Percentiles rank a stretch among this genome's conserved stretches.
phyloP scores from a whole-genome alignment of 2,113 vertebrate species.

The Sinocyclocheilus anophthalmus region DNA sequence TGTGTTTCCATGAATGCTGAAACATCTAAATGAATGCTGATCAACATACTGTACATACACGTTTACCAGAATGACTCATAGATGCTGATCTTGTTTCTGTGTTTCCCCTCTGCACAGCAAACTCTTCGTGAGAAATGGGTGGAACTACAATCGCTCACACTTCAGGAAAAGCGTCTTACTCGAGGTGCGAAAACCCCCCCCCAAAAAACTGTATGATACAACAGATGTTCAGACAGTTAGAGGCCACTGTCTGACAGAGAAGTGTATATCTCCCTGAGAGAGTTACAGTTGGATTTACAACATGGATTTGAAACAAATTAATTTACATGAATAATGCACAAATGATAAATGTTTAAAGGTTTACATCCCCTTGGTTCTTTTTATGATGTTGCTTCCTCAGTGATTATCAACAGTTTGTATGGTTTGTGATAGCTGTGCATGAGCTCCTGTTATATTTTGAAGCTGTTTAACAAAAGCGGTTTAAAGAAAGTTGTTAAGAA shows the following conservation, averaged over 20 bases:
- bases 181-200: conserved; percentile 75
- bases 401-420: neutral
- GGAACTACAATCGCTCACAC: conserved; percentile 82
- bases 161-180: conserved; percentile 83
- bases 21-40: neutral
- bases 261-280: conserved; percentile 58
- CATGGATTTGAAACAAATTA: neutral
- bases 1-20: neutral
- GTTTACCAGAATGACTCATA: neutral
- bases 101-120: conserved; percentile 75
- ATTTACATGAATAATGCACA: neutral
- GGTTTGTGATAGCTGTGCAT: too few relatives aligned
- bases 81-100: conserved; percentile 5
- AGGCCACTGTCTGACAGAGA: neutral
- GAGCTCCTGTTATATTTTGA: too few relatives aligned
- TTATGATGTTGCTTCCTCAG: neutral
- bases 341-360: neutral
- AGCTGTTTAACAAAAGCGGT: too few relatives aligned
- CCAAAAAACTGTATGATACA: conserved; percentile 24
- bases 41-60: neutral
- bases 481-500: neutral
- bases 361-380: neutral
- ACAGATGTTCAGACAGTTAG: neutral
- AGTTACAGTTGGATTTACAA: neutral
- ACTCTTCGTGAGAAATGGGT: conserved; percentile 81